Evolutionary conservation across 2,113 vertebrate genomes (phyloP).

Genomic region (Toxotes chatareus): DNA sequence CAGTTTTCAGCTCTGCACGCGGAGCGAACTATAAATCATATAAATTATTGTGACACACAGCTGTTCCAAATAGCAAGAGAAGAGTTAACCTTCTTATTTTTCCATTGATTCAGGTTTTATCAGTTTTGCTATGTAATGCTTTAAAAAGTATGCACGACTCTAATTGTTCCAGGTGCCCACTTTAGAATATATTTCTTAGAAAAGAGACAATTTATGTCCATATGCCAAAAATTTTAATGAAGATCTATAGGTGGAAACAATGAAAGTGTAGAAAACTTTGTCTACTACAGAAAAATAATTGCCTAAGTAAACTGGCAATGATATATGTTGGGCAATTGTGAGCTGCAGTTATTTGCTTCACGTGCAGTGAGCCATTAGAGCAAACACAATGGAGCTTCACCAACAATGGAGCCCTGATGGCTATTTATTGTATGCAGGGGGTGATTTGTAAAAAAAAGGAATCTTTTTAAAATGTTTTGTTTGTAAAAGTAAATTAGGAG

Average conservation of each 20-base stretch:
- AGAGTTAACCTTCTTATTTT: conserved; percentile 4
- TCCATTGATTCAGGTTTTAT: background rate
- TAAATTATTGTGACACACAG: conserved; percentile 45
- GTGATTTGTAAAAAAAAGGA: conserved; percentile 15
- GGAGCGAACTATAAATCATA: conserved; percentile 38
- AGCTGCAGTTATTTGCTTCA: conserved; percentile 41
- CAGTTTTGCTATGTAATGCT: conserved; percentile 3
- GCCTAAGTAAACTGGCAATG: conserved; percentile 37
- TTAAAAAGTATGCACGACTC: background rate
- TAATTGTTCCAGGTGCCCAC: conserved; percentile 39
- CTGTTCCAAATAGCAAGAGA: conserved; percentile 11
- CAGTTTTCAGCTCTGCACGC: conserved; percentile 14
- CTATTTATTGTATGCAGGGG: conserved; percentile 16
- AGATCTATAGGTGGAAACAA: conserved; percentile 50
- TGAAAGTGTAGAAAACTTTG: conserved; percentile 27
- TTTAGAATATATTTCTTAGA: conserved; percentile 21
- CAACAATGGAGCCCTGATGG: conserved; percentile 45
- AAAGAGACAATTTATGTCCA: conserved; percentile 16
- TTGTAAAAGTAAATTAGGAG: conserved; percentile 23
- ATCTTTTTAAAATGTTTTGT: conserved; percentile 32
- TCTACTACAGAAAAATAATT: conserved; percentile 51
- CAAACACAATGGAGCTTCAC: conserved; percentile 56
- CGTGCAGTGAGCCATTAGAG: conserved; percentile 42
- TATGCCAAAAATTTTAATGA: conserved; percentile 28
- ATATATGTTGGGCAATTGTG: conserved; percentile 47